These are phyloP conservation scores for Tenebrosternarchus preto DNA, from an alignment of 2,113 vertebrate genomes.

Conservation along the genomic window DNA sequence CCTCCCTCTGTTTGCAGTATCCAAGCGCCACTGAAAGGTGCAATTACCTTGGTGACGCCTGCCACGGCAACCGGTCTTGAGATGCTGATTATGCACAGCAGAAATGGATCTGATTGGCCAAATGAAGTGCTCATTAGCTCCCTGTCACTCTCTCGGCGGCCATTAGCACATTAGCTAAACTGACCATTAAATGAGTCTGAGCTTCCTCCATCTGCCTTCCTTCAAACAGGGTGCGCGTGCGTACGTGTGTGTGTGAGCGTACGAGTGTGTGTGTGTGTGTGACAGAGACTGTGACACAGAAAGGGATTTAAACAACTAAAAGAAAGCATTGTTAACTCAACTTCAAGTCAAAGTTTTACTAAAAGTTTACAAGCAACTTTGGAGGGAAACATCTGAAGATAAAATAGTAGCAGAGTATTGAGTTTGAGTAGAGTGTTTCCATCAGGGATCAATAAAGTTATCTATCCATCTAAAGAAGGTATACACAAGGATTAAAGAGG, in stretches of 20 bases:
- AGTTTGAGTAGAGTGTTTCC: too few species aligned
- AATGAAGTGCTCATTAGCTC: constrained; percentile 66
- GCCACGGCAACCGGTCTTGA: constrained; percentile 53
- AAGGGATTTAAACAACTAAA: background rate
- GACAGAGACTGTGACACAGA: constrained; percentile 6
- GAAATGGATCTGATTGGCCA: constrained; percentile 58
- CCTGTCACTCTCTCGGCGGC: constrained; percentile 55
- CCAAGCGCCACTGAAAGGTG: constrained; percentile 48
- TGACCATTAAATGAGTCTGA: constrained; percentile 70
- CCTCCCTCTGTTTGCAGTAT: background rate
- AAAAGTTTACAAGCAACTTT: too few species aligned
- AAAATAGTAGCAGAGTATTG: too few species aligned
- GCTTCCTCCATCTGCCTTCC: constrained; percentile 60
- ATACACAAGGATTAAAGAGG: background rate
- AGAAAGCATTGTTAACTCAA: too few species aligned
- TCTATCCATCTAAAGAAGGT: too few species aligned
- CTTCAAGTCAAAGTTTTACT: too few species aligned
- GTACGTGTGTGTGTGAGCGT: too few species aligned
- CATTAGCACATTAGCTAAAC: constrained; percentile 73
- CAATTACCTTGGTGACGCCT: constrained; percentile 55
- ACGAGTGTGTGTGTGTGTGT: background rate
- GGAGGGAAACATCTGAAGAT: background rate
- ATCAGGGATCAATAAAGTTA: too few species aligned
- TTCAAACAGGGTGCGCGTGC: constrained; percentile 14
- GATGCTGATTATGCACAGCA: constrained; percentile 59